phyloP scores from a whole-genome alignment of 2,888 invertebrate species.

The Baronia brevicornis region DNA sequence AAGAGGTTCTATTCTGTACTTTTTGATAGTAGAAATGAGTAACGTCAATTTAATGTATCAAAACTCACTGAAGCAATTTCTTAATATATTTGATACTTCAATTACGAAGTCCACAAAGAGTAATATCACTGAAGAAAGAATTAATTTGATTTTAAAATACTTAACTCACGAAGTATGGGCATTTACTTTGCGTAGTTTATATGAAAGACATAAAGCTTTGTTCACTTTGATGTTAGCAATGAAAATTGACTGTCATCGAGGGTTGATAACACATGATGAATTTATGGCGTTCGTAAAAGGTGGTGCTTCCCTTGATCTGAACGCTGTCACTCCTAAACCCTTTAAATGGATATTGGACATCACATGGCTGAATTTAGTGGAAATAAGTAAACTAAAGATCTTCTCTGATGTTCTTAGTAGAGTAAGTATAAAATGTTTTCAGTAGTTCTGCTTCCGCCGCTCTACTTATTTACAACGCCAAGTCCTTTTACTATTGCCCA shows the following conservation, averaged over 20 bases:
- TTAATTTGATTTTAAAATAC: conserved; percentile 90
- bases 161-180: conserved; percentile 94
- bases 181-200: conserved; percentile 93
- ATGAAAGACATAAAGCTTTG: conserved; percentile 93
- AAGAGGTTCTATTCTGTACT: conserved; percentile 94
- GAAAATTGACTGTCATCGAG: conserved; percentile 93
- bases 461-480: too few species aligned
- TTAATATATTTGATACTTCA: conserved; percentile 94
- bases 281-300: conserved; percentile 97
- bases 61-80: conserved; percentile 94
- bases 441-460: too few species aligned
- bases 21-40: conserved; percentile 97
- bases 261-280: conserved; percentile 89
- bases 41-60: conserved; percentile 98
- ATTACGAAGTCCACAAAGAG: conserved; percentile 93
- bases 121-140: conserved; percentile 88
- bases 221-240: conserved; percentile 96
- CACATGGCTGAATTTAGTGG: conserved; percentile 96
- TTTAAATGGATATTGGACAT: conserved; percentile 96
- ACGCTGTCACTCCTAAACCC: conserved; percentile 94
- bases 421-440: conserved; percentile 57
- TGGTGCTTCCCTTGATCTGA: conserved; percentile 94
- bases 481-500: too few species aligned
- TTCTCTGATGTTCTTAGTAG: conserved; percentile 87
- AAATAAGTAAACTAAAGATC: conserved; percentile 88